Evolutionary conservation across 2,797 vertebrate species (phyloP), one percentile per base, ranked within the genome.

Genomic region (Labroides dimidiatus): DNA sequence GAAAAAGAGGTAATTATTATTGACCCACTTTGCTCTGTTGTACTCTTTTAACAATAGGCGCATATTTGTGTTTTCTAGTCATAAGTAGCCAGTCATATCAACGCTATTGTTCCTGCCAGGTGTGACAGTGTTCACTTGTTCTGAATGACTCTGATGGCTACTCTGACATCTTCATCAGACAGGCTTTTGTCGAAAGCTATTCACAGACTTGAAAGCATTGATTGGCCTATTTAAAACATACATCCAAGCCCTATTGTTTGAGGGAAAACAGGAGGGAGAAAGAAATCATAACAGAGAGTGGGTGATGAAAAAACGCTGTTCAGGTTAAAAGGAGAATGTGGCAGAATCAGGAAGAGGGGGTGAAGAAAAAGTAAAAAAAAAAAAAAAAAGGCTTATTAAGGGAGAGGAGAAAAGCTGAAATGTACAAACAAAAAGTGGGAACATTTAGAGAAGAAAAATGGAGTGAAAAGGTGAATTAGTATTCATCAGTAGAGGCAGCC

Each of bases 401-500:
- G 39, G 13, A 3, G 1, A 42, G 1, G 30, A 39, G 49, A 67
- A 72, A 59, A 50, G 47, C 24, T 19, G 23, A 30, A 13, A 58
- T 1, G 8, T 48, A 68, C 20, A 41, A 61, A 39, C 37, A 39
- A 39, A n/a, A 39, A 12, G 37, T 39, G 10, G 8, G 0, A 61
- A 51, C 43, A 14, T 9, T 23, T 6, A 17, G 57, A 19, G 52
- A 21, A 49, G 17, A 27, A 56, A 41, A 55, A 13, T 39, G 37
- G 17, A 37, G 65, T 47, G n/a, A 49, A 66, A 17, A 69, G 30
- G 20, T 47, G 15, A 59, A 80, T 86, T 84, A 72, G 76, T 74
- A 82, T 80, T 73, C 82, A 30, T 67, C 14, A n/a, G 69, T 39
- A 43, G 47, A 6, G 16, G 36, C 37, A 47, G 48, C 62, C 72